Conservation (phyloP, 2,888 invertebrate species). For the Mystacides longicornis region DNA sequence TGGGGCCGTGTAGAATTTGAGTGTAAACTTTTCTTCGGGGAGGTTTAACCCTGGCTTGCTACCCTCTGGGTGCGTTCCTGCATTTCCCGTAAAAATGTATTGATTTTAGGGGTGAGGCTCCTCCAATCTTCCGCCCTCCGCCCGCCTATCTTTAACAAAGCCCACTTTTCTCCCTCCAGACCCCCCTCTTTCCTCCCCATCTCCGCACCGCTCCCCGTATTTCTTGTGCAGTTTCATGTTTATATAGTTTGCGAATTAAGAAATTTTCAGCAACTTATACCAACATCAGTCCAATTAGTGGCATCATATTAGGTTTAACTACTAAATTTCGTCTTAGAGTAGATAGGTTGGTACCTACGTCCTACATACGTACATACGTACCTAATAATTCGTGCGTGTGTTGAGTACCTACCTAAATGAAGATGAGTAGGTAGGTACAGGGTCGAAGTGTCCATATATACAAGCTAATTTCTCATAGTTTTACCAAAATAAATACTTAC, state of each 20-base stretch:
- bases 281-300: no score
- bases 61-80: not conserved
- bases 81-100: constrained; percentile 2
- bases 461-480: no score
- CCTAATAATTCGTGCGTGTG: no score
- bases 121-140: no score
- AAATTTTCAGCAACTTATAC: no score
- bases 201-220: not conserved
- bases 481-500: no score
- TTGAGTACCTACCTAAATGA: no score
- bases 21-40: no score
- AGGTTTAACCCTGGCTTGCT: not conserved
- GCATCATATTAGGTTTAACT: not conserved
- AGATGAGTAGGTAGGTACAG: no score
- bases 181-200: not conserved
- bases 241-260: not conserved
- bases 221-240: not conserved
- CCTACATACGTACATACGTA: not conserved
- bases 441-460: no score
- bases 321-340: not conserved
- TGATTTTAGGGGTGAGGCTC: not conserved
- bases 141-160: not conserved
- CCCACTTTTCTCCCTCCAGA: not conserved
- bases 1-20: no score
- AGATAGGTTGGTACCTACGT: not conserved